Evolutionary conservation across 2,888 invertebrate species (phyloP).

Genomic region (Epicampocera succincta): DNA sequence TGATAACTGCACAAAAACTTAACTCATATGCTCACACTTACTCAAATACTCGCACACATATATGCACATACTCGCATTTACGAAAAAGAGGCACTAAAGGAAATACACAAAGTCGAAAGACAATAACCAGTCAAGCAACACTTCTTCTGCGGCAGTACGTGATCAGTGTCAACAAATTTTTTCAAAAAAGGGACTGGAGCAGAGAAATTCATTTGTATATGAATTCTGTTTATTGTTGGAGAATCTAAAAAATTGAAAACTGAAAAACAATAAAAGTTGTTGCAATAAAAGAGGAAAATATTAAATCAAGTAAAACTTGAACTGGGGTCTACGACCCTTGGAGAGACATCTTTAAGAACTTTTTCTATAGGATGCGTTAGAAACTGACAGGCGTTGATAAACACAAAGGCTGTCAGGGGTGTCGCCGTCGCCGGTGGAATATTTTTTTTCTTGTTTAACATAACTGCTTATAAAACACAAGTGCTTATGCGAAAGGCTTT

Average conservation of each 20-base stretch:
- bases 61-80: background rate
- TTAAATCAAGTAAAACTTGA: conserved; percentile 45
- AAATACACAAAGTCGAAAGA: conserved; percentile 20
- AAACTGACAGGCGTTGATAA: background rate
- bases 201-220: background rate
- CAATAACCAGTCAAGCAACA: conserved; percentile 36
- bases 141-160: conserved; percentile 58
- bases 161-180: conserved; percentile 60
- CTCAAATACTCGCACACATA: background rate
- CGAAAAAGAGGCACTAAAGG: background rate
- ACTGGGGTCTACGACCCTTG: conserved; percentile 30
- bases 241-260: conserved; percentile 8
- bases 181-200: background rate
- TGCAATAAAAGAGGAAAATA: conserved; percentile 16
- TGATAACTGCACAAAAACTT: conserved; percentile 33
- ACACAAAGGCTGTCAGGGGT: too few relatives aligned
- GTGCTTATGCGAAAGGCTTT: too few relatives aligned
- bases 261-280: conserved; percentile 6
- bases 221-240: too few relatives aligned
- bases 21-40: too few relatives aligned
- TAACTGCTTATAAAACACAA: too few relatives aligned
- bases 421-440: too few relatives aligned
- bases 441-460: too few relatives aligned
- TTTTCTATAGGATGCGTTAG: background rate
- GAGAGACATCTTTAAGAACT: background rate